Base-by-base conservation (phyloP, 2,113 vertebrate species). In the Bambusicola thoracicus region DNA sequence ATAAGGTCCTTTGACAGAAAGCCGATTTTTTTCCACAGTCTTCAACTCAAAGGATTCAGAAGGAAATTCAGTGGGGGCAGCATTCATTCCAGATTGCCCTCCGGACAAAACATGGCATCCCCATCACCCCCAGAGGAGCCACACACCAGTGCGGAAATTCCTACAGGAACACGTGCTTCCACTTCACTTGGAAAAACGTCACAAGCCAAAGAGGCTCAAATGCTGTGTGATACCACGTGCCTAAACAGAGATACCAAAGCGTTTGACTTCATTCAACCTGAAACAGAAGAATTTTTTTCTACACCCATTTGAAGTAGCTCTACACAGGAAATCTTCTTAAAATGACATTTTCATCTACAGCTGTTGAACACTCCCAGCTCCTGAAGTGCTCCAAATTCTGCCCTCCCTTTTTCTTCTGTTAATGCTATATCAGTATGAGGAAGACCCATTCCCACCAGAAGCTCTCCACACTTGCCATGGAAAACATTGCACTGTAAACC, bases 61-160 rank as follows among this genome's bases (percentile, higher is more conserved):
- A 29, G 69, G 77, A 94, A 88, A 86, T 43, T 77, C 65, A 86
- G 7, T 24, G 65, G 93, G 25, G 69, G 90, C 90, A 93, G 72
- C 75, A 80, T 81, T 96, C 68, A 77, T 81, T 96, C 92, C 91
- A 94, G 93, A 83, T 40, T 65, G 73, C 85, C 87, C 95, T 90
- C 96, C 49, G 80, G 93, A 94, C 6, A 0, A 76, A 88, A 83
- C 73, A 69, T 73, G 85, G 94, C 87, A 94, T 92, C 91, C 86
- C 61, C 81, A 87, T 85, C 94, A 91, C 82, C 89, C 90, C 58
- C 66, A 94, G 62, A 89, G 76, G 87, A 97, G 94, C 90, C 61
- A 34, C 84, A 91, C 2, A 3, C 75, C 55, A 77, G 5, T 32
- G 87, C 2, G 76, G 81, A 87, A 85, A 95, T 87, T 95, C 87